These are phyloP conservation scores for Bellardia pandia DNA, from an alignment of 2,888 invertebrate species.

Conservation along the genomic window DNA sequence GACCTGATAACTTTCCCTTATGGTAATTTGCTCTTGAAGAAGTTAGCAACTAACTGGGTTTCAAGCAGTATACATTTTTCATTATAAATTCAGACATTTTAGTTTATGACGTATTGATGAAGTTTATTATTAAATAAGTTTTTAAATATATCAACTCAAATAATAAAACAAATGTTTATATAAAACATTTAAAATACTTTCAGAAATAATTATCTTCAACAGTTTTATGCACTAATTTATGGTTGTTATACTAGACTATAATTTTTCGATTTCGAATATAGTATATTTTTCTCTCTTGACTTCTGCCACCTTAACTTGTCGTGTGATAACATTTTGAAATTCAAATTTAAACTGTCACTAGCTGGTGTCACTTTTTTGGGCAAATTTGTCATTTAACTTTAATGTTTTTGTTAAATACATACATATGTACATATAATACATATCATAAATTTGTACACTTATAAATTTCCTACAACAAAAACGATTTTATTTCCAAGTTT, in stretches of 20 bases:
- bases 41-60: no score
- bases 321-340: slow-evolving; percentile 19
- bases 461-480: slow-evolving; percentile 8
- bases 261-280: no score
- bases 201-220: no score
- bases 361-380: not conserved
- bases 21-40: not conserved
- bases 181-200: no score
- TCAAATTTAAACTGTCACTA: slow-evolving; percentile 21
- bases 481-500: not conserved
- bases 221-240: no score
- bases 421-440: not conserved
- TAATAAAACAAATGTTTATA: no score
- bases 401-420: not conserved
- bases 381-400: slow-evolving; percentile 19
- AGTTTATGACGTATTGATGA: no score
- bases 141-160: no score
- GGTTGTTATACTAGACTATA: no score
- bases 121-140: no score
- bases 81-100: no score
- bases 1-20: not conserved
- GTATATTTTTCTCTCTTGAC: slow-evolving; percentile 32
- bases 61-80: no score
- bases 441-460: not conserved
- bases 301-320: slow-evolving; percentile 35